Conservation (phyloP, 1,140 invertebrate species). For the Lasioglossum albipes region DNA sequence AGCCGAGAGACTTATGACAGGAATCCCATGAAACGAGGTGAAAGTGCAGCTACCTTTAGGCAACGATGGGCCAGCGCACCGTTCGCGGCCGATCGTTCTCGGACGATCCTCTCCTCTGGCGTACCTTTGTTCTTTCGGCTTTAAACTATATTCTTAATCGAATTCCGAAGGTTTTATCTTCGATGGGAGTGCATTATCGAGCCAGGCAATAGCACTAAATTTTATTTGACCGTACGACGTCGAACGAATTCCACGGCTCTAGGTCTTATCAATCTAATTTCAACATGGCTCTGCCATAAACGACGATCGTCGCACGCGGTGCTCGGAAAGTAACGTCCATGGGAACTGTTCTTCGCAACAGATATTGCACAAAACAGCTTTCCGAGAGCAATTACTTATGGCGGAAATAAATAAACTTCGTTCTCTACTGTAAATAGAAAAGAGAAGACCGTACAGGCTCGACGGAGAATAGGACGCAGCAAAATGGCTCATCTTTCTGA, state of each 20-base stretch:
- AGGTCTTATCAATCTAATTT: constrained; percentile 24
- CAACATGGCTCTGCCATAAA: not conserved
- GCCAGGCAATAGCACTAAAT: constrained; percentile 7
- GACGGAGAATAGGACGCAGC: too few relatives aligned
- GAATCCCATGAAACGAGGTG: constrained; percentile 54
- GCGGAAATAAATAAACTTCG: too few relatives aligned
- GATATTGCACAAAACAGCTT: too few relatives aligned
- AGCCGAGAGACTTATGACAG: constrained; percentile 51
- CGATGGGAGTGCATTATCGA: constrained; percentile 12
- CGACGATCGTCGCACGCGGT: not conserved
- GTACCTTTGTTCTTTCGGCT: not conserved
- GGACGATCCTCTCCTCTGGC: not conserved
- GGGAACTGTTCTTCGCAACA: too few relatives aligned
- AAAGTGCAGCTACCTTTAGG: constrained; percentile 21
- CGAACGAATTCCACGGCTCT: not conserved
- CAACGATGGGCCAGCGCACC: not conserved
- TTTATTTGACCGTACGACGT: not conserved
- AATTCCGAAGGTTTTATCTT: constrained; percentile 29
- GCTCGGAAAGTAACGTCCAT: too few relatives aligned
- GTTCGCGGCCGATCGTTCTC: constrained; percentile 7
- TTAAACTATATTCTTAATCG: constrained; percentile 38
- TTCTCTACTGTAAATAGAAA: too few relatives aligned
- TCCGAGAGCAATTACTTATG: too few relatives aligned
- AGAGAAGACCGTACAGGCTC: too few relatives aligned
- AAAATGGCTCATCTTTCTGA: too few relatives aligned